Percentiles rank a stretch among this genome's conserved stretches.
phyloP scores from a whole-genome alignment of 2,113 vertebrate species.

The Zosterops lateralis region DNA sequence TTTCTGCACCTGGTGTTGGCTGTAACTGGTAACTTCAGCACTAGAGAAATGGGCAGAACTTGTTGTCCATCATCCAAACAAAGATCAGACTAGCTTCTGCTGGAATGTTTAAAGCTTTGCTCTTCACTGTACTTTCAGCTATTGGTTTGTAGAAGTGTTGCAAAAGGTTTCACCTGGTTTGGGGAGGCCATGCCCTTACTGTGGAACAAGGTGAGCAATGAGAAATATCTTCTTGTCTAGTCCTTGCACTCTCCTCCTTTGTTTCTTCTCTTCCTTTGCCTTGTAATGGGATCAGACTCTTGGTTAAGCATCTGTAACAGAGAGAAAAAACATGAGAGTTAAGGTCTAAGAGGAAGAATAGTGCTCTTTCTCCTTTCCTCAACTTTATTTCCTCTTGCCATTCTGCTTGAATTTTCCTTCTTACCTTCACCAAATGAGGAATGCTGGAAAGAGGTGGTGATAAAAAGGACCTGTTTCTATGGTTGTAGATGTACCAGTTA shows the following conservation, averaged over 20 bases:
- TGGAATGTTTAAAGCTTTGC: background rate
- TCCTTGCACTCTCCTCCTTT: background rate
- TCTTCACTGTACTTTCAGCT: background rate
- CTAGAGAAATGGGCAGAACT: background rate
- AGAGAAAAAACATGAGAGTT: background rate
- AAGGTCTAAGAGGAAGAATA: background rate
- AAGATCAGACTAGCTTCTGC: background rate
- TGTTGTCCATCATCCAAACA: background rate
- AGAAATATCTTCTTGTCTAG: background rate
- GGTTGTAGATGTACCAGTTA: background rate
- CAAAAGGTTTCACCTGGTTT: background rate
- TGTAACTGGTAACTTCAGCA: background rate
- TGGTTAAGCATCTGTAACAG: accelerated
- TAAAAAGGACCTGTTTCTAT: background rate
- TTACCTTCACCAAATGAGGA: background rate
- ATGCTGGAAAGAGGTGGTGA: background rate
- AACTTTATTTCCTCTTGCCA: background rate
- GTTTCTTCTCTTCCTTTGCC: background rate
- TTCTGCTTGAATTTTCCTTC: background rate
- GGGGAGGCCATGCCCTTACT: background rate
- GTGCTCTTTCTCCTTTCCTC: background rate
- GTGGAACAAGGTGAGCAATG: background rate
- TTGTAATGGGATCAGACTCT: background rate
- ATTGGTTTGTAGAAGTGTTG: background rate
- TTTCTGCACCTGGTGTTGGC: background rate